Evolutionary conservation across 2,797 vertebrate species (phyloP), one percentile per base, ranked within the genome.

Genomic region (Catamblyrhynchus diadema): DNA sequence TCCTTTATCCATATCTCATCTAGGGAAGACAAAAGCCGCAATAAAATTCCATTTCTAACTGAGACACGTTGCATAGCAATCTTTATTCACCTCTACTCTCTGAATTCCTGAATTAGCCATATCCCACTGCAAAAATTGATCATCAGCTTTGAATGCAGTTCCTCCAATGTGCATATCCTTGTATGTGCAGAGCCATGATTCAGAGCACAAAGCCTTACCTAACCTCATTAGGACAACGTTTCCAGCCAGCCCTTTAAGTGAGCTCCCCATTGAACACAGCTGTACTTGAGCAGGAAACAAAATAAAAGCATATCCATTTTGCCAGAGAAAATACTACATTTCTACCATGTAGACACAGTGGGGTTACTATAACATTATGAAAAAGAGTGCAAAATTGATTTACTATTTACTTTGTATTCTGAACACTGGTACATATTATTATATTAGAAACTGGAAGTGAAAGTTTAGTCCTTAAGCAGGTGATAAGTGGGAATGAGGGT

Each of bases 121-220:
- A 64, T 9, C 3, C n/a, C 67, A 67, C 24, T 51, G 50, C 30
- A 93, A 60, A 80, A 74, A 65, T 0, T 14, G 39, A 45, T 73
- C 16, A 4, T 12, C 71, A 37, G 16, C 44, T 50, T 72, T 50
- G 37, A 42, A 80, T 50, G 48, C 54, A 37, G 25, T 41, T 71
- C 41, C 57, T 54, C 54, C 48, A n/a, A 4, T 7, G 24, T 33
- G 24, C 7, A 12, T 10, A 6, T 25, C 37, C 28, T 42, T 66
- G 6, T 7, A 35, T 0, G 1, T 21, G 48, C 61, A 75, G 39
- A 60, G 42, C 69, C 4, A 4, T 2, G 13, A 45, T 7, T 39
- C 48, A 47, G 30, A 56, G 30, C 2, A 74, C 16, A 41, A 51
- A 81, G 20, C 25, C 4, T 70, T 13, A 33, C 0, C 0, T 6